phyloP scores from a whole-genome alignment of 30 jellyfish, hydroid and myxozoan species.

The Rhopilema esculentum region DNA sequence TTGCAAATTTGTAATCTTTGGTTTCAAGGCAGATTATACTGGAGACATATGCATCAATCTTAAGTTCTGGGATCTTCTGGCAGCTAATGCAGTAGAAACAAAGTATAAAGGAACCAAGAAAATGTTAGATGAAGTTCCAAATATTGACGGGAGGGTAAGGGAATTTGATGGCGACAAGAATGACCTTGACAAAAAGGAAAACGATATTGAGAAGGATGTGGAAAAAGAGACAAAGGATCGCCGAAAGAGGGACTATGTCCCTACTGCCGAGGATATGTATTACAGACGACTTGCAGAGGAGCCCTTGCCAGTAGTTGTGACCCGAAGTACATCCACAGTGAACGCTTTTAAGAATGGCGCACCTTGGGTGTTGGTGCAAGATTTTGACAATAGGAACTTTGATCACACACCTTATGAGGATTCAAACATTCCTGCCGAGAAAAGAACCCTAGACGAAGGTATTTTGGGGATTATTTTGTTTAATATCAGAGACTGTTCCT shows the following conservation, averaged over 20 bases:
- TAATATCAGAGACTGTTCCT: no score
- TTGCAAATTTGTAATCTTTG: conserved; percentile 53
- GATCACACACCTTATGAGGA: conserved; percentile 54
- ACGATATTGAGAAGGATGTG: conserved; percentile 22
- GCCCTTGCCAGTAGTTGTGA: conserved; percentile 57
- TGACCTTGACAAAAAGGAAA: conserved; percentile 27
- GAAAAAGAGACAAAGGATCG: conserved; percentile 26
- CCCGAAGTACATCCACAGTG: conserved; percentile 63
- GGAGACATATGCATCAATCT: conserved; percentile 66
- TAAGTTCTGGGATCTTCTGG: conserved; percentile 57
- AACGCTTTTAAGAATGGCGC: conserved; percentile 56
- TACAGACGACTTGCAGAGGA: conserved; percentile 52
- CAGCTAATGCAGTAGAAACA: conserved; percentile 43
- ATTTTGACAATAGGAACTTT: conserved; percentile 43
- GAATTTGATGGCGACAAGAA: conserved; percentile 43
- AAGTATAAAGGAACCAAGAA: conserved; percentile 66
- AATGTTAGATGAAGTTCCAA: conserved; percentile 31
- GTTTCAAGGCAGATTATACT: conserved; percentile 23
- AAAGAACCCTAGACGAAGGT: conserved; percentile 64
- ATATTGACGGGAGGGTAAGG: conserved; percentile 57
- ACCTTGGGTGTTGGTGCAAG: conserved; percentile 72
- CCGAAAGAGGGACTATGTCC: conserved; percentile 60
- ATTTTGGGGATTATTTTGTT: background rate
- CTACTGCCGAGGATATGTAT: conserved; percentile 50
- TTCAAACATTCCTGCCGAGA: conserved; percentile 60